phyloP scores from a whole-genome alignment of 37 sponge, comb jelly and placozoan genomes.

The Dysidea cf. avara region DNA sequence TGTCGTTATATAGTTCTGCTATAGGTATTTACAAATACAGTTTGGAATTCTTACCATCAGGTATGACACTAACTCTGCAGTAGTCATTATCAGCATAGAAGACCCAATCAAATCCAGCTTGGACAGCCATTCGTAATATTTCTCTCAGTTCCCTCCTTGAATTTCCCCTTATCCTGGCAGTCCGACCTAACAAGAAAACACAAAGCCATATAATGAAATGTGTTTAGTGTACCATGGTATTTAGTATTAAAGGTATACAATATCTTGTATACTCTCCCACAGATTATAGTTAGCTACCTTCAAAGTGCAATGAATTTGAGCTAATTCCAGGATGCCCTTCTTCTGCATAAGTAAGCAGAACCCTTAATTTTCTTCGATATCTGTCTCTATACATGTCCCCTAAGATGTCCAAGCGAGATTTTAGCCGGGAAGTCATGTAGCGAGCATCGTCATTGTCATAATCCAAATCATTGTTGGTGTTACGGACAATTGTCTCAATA shows the following conservation, averaged over 20 bases:
- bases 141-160: neutral
- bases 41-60: slow-evolving; percentile 67
- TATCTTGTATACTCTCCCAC: too few species aligned
- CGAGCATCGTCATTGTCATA: slow-evolving; percentile 44
- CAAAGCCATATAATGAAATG: too few species aligned
- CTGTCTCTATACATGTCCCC: neutral
- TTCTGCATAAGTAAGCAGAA: slow-evolving; percentile 48
- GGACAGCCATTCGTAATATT: slow-evolving; percentile 52
- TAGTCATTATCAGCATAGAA: slow-evolving; percentile 22
- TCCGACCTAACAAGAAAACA: slow-evolving; percentile 52
- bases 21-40: neutral
- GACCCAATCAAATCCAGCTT: slow-evolving; percentile 87
- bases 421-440: slow-evolving; percentile 60
- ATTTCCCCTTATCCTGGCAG: slow-evolving; percentile 33
- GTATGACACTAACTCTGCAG: slow-evolving; percentile 68
- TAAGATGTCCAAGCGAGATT: slow-evolving; percentile 37
- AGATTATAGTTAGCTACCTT: slow-evolving; percentile 37
- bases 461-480: slow-evolving; percentile 30
- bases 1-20: too few species aligned
- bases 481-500: slow-evolving; percentile 40
- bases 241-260: too few species aligned
- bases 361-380: slow-evolving; percentile 17
- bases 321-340: slow-evolving; percentile 5
- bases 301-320: slow-evolving; percentile 57
- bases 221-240: too few species aligned